Evolutionary conservation across 2,113 vertebrate species (phyloP).

Genomic region (Trichomycterus rosablanca): DNA sequence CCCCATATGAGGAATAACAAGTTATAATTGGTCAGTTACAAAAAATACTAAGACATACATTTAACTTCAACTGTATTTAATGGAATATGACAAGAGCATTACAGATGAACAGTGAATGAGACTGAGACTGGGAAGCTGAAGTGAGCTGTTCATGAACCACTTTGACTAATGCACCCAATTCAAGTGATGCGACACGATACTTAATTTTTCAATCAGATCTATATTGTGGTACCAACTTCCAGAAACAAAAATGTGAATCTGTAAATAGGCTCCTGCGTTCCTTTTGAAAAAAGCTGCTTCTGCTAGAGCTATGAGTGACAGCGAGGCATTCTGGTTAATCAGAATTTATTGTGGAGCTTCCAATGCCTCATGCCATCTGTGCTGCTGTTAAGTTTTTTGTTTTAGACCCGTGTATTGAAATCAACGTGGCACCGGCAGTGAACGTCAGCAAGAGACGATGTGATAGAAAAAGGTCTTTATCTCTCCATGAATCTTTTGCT

Average conservation of each 20-base stretch:
- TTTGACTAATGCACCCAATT: no score
- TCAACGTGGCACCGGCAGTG: slow-evolving; percentile 11
- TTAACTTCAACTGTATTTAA: no score
- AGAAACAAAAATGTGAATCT: slow-evolving; percentile 49
- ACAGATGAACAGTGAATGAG: no score
- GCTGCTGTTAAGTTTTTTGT: slow-evolving; percentile 38
- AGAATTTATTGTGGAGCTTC: slow-evolving; percentile 68
- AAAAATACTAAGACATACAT: no score
- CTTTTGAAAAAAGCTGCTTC: slow-evolving; percentile 51
- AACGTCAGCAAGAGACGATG: background rate
- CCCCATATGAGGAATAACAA: no score
- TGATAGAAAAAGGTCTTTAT: background rate
- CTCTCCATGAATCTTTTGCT: background rate
- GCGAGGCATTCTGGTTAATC: slow-evolving; percentile 62
- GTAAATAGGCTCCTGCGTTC: slow-evolving; percentile 49
- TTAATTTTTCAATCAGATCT: slow-evolving; percentile 57
- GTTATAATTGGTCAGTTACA: no score
- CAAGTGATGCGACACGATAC: slow-evolving; percentile 16
- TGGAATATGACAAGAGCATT: no score
- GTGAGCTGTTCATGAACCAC: no score
- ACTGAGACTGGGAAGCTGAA: no score
- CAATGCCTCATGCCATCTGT: slow-evolving; percentile 56
- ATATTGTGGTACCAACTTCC: slow-evolving; percentile 56
- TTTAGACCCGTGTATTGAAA: slow-evolving; percentile 24
- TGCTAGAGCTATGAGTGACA: slow-evolving; percentile 55